Evolutionary conservation across 92 coral and sea anemone genomes (phyloP), one percentile per base, ranked within the genome.

Genomic region (Blastomussa wellsi): DNA sequence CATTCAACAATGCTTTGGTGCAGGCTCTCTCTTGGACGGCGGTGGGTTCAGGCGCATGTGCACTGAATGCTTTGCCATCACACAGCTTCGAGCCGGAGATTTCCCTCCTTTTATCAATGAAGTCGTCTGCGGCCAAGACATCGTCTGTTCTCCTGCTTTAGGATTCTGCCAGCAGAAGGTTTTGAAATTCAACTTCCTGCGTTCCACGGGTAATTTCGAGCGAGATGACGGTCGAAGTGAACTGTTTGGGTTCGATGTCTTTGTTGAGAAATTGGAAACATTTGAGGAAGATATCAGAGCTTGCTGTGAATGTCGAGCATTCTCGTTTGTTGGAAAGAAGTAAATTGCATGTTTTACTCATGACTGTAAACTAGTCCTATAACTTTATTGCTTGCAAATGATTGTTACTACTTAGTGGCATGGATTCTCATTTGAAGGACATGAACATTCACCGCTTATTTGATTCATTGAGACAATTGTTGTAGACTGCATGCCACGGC

Each of bases 81-180:
- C 83, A 22, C 67, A 28, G 57, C 76, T 85, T 20, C 41, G 29
- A 28, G 47, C 38, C 0, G 76, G 62, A 6, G 57, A 47, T 32
- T 85, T 85, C 69, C 88, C 88, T 28, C 82, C 67, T 24, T 85
- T 77, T 68, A 85, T 90, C 74, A 90, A 90, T 77, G 90, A 90
- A 41, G 84, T 87, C 41, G 38, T 85, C 4, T 90, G 93, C 62
- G 82, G 74, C 19, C 24, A 20, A 71, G 70, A 26, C 24, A 1
- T 11, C 1, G 74, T 67, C 64, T 33, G 79, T 41, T 17, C 19
- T 13, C 32, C 73, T 39, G 11, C 7, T 13, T 53, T 85, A 55
- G 88, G 88, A 20, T 13, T 0, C 17, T 85, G 88, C 7, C 82
- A 65, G 3, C 88, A 78, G 28, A 51, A 26, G 44, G 62, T 42